Percentiles rank a stretch among this genome's conserved stretches.
phyloP scores from a whole-genome alignment of 2,113 vertebrate genomes.

The Stegastes partitus region DNA sequence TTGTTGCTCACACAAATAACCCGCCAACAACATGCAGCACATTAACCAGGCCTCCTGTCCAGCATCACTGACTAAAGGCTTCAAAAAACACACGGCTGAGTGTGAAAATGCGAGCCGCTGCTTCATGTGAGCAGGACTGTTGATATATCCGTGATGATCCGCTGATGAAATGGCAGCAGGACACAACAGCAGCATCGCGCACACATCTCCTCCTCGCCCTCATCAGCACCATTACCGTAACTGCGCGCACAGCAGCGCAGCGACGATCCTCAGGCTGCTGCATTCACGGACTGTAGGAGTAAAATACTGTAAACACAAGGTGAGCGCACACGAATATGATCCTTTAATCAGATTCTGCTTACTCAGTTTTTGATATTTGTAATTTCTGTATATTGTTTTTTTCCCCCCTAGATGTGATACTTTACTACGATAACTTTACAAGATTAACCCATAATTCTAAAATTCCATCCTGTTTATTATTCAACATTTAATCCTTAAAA shows the following conservation, averaged over 20 bases:
- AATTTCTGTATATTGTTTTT: no score
- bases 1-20: conserved; percentile 32
- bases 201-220: conserved; percentile 82
- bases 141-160: conserved; percentile 44
- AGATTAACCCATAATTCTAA: no score
- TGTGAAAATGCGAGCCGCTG: neutral
- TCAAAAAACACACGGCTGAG: neutral
- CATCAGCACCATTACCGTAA: conserved; percentile 89
- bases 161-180: conserved; percentile 80
- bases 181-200: conserved; percentile 84
- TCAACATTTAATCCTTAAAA: no score
- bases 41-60: neutral
- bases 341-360: no score
- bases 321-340: neutral
- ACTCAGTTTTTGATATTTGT: no score
- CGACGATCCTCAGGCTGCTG: neutral
- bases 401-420: no score
- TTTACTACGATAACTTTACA: no score
- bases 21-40: conserved; percentile 9
- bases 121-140: neutral
- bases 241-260: conserved; percentile 63
- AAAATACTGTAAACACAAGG: neutral
- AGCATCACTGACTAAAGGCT: neutral
- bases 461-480: no score
- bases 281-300: conserved; percentile 28